Evolutionary conservation across 37 sponge, comb jelly and placozoan species (phyloP), one percentile per base, ranked within the genome.

Genomic region (Cliona cf. orientalis): DNA sequence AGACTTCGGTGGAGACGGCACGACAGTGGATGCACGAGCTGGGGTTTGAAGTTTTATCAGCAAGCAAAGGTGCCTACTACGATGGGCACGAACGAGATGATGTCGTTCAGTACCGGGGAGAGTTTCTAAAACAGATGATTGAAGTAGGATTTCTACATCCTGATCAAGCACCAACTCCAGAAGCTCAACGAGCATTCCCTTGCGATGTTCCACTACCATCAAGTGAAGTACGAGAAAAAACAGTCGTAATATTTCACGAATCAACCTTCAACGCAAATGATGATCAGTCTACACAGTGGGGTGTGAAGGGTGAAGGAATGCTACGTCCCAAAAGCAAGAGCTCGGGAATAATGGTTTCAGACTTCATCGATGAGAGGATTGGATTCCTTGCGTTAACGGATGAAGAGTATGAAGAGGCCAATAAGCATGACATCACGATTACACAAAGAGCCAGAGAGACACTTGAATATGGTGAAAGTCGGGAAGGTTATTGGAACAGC

Each of bases 191-290:
- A 26, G 59, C 75, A 34, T 46, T 77, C 5, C 78, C 78, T 43
- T 11, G 9, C 25, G 66, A 60, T 5, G 5, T 77, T 5, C 6
- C 3, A 17, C 9, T 23, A 12, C 66, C 66, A 7, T 1, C 5
- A 28, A 3, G 42, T 11, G 43, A 33, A 7, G 28, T 62, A 6
- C 4, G 42, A 2, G 74, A 72, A 17, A 72, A 72, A 41, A 45
- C 74, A 25, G 74, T 72, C 4, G 35, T 81, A 1, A 5, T 63
- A 6, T 84, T 76, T 25, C 85, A 75, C 31, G 69, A 84, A 56
- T 46, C 85, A 11, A 66, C 77, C n/a, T n/a, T n/a, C n/a, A n/a
- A n/a, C n/a, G n/a, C n/a, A n/a, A 84, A 84, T 76, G 76, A 84
- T 11, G 85, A 84, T n/a, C 68, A 84, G 37, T 5, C 46, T 42